Evolutionary conservation across 2,888 invertebrate species (phyloP).

Genomic region (Tribolium freemani): DNA sequence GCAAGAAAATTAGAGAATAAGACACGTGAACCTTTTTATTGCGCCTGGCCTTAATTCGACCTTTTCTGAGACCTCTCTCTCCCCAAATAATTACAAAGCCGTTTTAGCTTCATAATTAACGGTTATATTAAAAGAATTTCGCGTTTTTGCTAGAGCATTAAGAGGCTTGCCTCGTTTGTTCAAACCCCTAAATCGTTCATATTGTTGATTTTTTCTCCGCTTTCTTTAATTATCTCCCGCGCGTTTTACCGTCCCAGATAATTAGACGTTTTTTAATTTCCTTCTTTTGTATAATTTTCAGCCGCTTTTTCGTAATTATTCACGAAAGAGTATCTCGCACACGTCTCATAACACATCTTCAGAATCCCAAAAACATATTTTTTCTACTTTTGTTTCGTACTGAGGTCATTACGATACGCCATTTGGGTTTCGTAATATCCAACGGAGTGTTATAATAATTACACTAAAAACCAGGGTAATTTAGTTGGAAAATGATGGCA

Average conservation of each 20-base stretch:
- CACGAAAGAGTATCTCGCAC: neutral
- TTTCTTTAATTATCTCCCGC: conserved; percentile 13
- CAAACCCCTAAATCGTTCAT: neutral
- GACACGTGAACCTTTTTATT: too few relatives aligned
- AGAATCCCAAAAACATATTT: neutral
- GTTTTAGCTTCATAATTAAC: neutral
- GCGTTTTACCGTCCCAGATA: conserved; percentile 10
- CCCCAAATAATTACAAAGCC: neutral
- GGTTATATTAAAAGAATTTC: neutral
- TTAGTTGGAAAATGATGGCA: too few relatives aligned
- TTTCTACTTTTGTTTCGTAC: too few relatives aligned
- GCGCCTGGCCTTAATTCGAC: too few relatives aligned
- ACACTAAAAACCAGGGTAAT: too few relatives aligned
- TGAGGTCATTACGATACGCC: too few relatives aligned
- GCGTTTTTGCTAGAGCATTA: neutral
- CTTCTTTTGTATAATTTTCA: conserved; percentile 12
- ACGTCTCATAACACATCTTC: neutral
- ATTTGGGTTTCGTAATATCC: too few relatives aligned
- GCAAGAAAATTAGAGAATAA: too few relatives aligned
- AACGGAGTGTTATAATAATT: too few relatives aligned
- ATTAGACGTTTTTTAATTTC: conserved; percentile 6
- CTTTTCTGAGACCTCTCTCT: neutral
- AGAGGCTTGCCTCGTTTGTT: neutral
- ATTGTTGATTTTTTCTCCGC: conserved; percentile 13
- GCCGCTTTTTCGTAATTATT: conserved; percentile 7